phyloP scores from a whole-genome alignment of 2,113 vertebrate species.

The Heteronetta atricapilla region DNA sequence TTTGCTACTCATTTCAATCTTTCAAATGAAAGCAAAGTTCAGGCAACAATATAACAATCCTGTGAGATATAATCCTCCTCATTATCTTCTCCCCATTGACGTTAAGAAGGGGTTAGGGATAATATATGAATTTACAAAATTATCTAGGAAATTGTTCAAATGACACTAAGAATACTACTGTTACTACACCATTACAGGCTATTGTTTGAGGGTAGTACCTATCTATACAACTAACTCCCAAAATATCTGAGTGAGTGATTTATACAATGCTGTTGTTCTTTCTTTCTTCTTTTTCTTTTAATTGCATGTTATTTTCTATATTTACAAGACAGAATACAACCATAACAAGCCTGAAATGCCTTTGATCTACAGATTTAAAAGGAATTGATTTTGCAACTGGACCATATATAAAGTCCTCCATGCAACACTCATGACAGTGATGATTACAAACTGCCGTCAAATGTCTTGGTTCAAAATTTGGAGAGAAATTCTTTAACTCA shows the following conservation, averaged over 20 bases:
- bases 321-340: not conserved
- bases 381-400: not conserved
- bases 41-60: not conserved
- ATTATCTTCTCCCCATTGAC: not conserved
- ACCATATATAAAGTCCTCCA: not conserved
- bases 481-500: not conserved
- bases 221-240: not conserved
- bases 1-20: not conserved
- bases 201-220: not conserved
- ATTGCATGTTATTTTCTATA: not conserved
- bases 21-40: not conserved
- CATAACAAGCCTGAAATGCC: not conserved
- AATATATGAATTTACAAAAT: not conserved
- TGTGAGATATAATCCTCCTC: not conserved
- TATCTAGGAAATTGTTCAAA: not conserved
- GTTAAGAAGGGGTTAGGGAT: not conserved
- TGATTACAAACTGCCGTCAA: not conserved
- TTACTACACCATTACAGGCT: not conserved
- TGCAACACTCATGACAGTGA: not conserved
- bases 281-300: not conserved
- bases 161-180: not conserved
- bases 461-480: not conserved
- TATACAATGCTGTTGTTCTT: not conserved
- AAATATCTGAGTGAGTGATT: not conserved
- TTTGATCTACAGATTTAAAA: not conserved